A percentile compares a stretch with the other conserved stretches of the same genome.
phyloP scores from a whole-genome alignment of 2,113 vertebrate species.

The Collichthys lucidus region DNA sequence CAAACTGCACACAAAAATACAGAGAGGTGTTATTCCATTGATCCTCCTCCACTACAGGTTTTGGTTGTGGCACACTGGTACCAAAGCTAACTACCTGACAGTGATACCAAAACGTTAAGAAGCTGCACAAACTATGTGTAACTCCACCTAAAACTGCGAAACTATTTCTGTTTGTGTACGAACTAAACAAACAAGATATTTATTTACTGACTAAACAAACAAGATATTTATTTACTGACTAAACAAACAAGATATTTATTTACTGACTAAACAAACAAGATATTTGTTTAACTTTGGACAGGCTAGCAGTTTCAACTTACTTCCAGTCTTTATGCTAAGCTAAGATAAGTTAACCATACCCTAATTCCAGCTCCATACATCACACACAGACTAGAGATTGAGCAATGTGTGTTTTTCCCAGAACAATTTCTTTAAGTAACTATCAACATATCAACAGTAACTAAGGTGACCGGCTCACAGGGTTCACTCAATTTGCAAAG shows the following conservation, averaged over 20 bases:
- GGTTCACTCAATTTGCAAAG: background rate
- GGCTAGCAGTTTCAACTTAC: background rate
- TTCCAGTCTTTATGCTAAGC: background rate
- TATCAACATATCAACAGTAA: background rate
- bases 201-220: no score
- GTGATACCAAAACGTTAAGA: no score
- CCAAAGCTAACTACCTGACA: no score
- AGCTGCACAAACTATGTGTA: no score
- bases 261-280: no score
- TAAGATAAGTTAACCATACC: background rate
- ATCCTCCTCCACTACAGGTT: background rate
- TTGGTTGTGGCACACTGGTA: background rate
- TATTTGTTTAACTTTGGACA: background rate
- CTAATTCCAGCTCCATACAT: background rate
- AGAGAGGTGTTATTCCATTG: background rate
- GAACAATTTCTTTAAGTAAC: background rate
- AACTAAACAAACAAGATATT: no score
- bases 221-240: background rate
- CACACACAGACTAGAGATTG: background rate
- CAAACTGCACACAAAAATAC: constrained; percentile 61
- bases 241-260: background rate
- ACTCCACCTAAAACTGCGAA: no score
- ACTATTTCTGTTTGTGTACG: no score
- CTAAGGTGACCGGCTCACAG: no score
- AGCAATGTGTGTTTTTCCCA: background rate